phyloP scores from a whole-genome alignment of 2,888 invertebrate species.

The Coleophora flavipennella region DNA sequence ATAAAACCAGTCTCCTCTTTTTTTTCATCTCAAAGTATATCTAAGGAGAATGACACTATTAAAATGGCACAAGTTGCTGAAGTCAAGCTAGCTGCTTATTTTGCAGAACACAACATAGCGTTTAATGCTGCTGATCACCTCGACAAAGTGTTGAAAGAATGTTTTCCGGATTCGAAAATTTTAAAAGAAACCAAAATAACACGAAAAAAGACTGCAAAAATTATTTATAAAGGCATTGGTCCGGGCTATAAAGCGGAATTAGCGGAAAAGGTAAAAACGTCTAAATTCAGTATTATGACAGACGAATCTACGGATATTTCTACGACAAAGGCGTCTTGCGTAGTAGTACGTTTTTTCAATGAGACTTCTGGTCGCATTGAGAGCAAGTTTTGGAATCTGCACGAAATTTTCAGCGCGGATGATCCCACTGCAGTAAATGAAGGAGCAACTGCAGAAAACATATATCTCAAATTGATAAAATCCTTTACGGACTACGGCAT shows the following conservation, averaged over 20 bases:
- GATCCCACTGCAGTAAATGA: neutral
- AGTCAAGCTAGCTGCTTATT: too few relatives aligned
- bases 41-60: too few relatives aligned
- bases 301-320: constrained; percentile 10
- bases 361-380: constrained; percentile 6
- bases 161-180: constrained; percentile 9
- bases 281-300: constrained; percentile 11
- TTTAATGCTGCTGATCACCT: constrained; percentile 9
- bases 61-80: too few relatives aligned
- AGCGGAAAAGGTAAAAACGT: constrained; percentile 7
- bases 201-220: constrained; percentile 9
- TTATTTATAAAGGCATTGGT: constrained; percentile 11
- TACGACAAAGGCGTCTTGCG: constrained; percentile 9
- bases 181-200: constrained; percentile 10
- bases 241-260: constrained; percentile 12
- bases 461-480: constrained; percentile 10
- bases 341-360: constrained; percentile 9
- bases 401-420: constrained; percentile 5
- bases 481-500: constrained; percentile 10
- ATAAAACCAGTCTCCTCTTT: too few relatives aligned
- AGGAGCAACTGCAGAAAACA: constrained; percentile 10
- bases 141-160: constrained; percentile 6
- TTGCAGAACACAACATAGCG: constrained; percentile 13
- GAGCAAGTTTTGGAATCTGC: constrained; percentile 11
- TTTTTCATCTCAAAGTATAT: too few relatives aligned